Conservation (phyloP, 1,140 invertebrate genomes). For the Lordiphosa clarofinis region DNA sequence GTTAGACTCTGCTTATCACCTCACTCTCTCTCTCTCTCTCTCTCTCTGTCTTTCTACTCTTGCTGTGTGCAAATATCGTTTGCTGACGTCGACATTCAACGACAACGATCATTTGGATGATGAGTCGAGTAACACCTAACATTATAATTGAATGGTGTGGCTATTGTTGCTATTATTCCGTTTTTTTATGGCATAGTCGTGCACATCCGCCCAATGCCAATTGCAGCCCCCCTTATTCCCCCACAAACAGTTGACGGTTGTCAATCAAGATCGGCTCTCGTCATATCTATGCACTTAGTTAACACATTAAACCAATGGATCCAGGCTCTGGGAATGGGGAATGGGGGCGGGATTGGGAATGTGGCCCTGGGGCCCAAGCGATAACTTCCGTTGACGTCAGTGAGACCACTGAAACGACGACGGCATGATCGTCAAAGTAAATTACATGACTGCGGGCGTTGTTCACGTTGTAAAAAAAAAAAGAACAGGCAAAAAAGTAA, state of each 20-base stretch:
- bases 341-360: constrained; percentile 28
- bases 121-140: constrained; percentile 15
- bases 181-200: constrained; percentile 40
- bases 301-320: not conserved
- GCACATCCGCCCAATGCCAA: constrained; percentile 34
- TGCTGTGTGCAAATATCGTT: constrained; percentile 1
- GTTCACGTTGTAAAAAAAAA: not conserved
- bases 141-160: constrained; percentile 33
- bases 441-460: constrained; percentile 52
- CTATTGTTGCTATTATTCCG: constrained; percentile 23
- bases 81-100: constrained; percentile 4
- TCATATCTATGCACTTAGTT: constrained; percentile 42
- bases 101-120: constrained; percentile 1
- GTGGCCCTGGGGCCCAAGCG: constrained; percentile 26
- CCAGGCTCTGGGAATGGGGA: not conserved
- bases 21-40: no score
- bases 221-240: not conserved
- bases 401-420: constrained; percentile 43
- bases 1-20: no score
- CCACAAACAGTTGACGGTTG: not conserved
- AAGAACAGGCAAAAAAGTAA: constrained; percentile 35
- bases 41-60: no score
- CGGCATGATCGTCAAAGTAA: constrained; percentile 64
- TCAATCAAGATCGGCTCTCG: constrained; percentile 6
- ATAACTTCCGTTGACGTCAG: constrained; percentile 70